A percentile compares a stretch with the other conserved stretches of the same genome.
These are phyloP conservation scores for Campoletis raptor DNA, from an alignment of 2,888 invertebrate genomes.

Conservation along the genomic window DNA sequence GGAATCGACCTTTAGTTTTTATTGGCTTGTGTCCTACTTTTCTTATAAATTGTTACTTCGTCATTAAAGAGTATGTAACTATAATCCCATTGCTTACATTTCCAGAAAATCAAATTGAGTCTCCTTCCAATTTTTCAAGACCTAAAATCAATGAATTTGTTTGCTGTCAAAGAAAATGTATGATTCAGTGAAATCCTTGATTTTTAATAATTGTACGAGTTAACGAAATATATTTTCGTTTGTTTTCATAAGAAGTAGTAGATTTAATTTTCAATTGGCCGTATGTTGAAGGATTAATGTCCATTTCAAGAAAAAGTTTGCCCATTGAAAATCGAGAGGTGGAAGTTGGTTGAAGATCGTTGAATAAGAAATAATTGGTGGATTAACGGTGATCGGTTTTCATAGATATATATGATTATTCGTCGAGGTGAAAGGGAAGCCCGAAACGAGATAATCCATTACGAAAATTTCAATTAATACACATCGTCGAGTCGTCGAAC, in stretches of 20 bases:
- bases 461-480: conserved; percentile 69
- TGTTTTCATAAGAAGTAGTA: neutral
- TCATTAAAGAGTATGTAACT: no score
- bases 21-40: no score
- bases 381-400: conserved; percentile 66
- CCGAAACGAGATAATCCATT: conserved; percentile 61
- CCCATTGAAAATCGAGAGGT: conserved; percentile 22
- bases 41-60: no score
- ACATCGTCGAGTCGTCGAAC: conserved; percentile 56
- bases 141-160: no score
- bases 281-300: neutral
- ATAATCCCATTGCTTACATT: no score
- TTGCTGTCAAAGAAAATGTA: neutral
- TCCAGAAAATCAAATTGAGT: no score
- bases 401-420: conserved; percentile 46
- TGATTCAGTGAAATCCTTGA: neutral
- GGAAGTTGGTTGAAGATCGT: conserved; percentile 47
- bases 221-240: neutral
- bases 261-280: neutral
- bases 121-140: no score
- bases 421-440: conserved; percentile 41
- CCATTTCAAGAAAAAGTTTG: conserved; percentile 8
- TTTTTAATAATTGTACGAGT: neutral
- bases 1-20: no score
- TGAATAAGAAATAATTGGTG: conserved; percentile 70